Percentiles rank a stretch among this genome's conserved stretches.
Conservation (phyloP, 2,888 invertebrate genomes). For the Lissocephala sabroskyi region DNA sequence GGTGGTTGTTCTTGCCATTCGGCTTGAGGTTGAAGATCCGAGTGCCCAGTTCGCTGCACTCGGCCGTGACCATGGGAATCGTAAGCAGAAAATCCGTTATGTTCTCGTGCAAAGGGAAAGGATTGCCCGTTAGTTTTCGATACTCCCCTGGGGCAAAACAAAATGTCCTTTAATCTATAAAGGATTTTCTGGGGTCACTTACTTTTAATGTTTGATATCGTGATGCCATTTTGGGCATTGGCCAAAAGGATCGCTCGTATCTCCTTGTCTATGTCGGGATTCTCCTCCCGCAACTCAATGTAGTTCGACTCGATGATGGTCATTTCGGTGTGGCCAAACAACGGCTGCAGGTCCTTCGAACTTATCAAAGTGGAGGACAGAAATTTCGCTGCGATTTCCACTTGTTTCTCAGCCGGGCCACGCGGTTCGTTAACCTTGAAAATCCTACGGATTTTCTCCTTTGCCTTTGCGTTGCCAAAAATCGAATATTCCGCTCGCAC, state of each 20-base stretch:
- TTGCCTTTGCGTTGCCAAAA: constrained; percentile 15
- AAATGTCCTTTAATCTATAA: background rate
- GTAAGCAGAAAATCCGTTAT: constrained; percentile 67
- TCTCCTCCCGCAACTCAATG: constrained; percentile 53
- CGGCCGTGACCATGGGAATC: constrained; percentile 64
- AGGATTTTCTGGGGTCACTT: constrained; percentile 18
- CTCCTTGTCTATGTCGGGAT: constrained; percentile 63
- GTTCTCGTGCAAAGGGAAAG: constrained; percentile 63
- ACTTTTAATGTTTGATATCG: constrained; percentile 69
- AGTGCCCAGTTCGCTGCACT: constrained; percentile 60
- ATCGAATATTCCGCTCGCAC: constrained; percentile 21
- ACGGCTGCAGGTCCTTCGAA: constrained; percentile 4
- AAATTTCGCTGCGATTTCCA: constrained; percentile 50
- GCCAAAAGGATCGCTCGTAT: constrained; percentile 66
- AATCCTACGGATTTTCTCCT: constrained; percentile 22
- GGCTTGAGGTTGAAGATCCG: constrained; percentile 66
- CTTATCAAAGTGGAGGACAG: constrained; percentile 54
- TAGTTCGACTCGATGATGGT: constrained; percentile 57
- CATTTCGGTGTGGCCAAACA: constrained; percentile 36
- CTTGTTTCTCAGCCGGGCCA: constrained; percentile 21
- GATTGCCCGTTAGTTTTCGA: constrained; percentile 57
- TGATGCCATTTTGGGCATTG: constrained; percentile 68
- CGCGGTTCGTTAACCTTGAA: background rate
- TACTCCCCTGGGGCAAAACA: constrained; percentile 56
- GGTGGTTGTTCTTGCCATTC: constrained; percentile 62